These are phyloP conservation scores for Caerostris extrusa DNA, from an alignment of 1,140 invertebrate genomes.

Conservation along the genomic window DNA sequence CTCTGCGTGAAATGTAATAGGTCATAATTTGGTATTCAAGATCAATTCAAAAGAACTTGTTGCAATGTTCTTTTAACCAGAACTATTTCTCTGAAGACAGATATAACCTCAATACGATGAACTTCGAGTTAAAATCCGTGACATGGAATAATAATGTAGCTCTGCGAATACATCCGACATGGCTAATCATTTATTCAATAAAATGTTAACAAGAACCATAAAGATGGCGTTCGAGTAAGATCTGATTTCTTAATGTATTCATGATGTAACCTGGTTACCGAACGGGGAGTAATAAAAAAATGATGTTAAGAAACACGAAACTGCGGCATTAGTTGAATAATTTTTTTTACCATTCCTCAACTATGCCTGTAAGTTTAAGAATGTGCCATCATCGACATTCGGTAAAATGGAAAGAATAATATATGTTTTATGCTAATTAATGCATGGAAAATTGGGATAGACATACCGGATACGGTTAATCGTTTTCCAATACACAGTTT, in stretches of 20 bases:
- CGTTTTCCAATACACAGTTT: slow-evolving; percentile 49
- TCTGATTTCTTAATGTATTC: slow-evolving; percentile 36
- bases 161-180: slow-evolving; percentile 5
- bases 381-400: not conserved
- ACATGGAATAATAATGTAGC: slow-evolving; percentile 21
- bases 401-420: not conserved
- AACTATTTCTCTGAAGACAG: no score
- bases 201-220: slow-evolving; percentile 29
- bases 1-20: no score
- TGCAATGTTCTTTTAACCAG: no score
- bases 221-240: not conserved
- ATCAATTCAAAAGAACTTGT: no score
- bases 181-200: slow-evolving; percentile 21
- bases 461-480: slow-evolving; percentile 45
- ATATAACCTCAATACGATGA: not conserved
- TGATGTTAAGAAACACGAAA: not conserved
- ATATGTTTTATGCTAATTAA: slow-evolving; percentile 47
- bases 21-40: no score
- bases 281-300: not conserved
- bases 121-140: not conserved
- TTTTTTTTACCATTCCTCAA: not conserved
- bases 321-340: not conserved
- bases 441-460: slow-evolving; percentile 38
- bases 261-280: not conserved
- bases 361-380: not conserved